Conservation (phyloP, 2,113 vertebrate genomes). For the Pygoscelis antarcticus region DNA sequence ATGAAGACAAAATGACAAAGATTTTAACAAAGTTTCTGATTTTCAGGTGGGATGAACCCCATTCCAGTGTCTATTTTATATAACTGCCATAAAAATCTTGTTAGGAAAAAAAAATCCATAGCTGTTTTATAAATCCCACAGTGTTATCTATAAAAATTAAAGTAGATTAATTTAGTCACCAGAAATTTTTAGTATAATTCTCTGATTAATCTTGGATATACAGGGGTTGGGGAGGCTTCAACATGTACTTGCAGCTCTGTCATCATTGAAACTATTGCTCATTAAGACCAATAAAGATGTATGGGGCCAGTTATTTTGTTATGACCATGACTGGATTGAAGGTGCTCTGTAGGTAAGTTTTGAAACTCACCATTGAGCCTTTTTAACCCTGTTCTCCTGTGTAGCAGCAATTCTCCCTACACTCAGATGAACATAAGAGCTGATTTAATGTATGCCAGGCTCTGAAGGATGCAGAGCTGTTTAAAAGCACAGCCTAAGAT, state of each 20-base stretch:
- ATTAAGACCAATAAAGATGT: background rate
- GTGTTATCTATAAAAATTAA: background rate
- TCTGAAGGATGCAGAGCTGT: background rate
- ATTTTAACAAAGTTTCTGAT: background rate
- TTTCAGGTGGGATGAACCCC: background rate
- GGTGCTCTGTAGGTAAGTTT: background rate
- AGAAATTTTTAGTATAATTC: background rate
- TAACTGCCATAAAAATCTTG: background rate
- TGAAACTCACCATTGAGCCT: background rate
- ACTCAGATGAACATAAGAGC: background rate
- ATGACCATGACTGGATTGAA: background rate
- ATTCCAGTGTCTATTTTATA: background rate
- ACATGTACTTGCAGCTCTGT: background rate
- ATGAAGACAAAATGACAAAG: background rate
- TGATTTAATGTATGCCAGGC: background rate
- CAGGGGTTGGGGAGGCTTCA: background rate
- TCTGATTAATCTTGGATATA: background rate
- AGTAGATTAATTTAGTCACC: background rate
- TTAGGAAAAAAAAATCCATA: background rate
- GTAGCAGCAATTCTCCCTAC: background rate
- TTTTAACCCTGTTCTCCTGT: background rate
- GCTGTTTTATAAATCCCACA: background rate
- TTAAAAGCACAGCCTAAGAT: conserved; percentile 2
- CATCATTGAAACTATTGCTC: background rate
- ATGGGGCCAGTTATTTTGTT: background rate